A percentile compares a stretch with the other conserved stretches of the same genome.
Conservation (phyloP, 2,113 vertebrate genomes). For the Thinocorus orbignyianus region DNA sequence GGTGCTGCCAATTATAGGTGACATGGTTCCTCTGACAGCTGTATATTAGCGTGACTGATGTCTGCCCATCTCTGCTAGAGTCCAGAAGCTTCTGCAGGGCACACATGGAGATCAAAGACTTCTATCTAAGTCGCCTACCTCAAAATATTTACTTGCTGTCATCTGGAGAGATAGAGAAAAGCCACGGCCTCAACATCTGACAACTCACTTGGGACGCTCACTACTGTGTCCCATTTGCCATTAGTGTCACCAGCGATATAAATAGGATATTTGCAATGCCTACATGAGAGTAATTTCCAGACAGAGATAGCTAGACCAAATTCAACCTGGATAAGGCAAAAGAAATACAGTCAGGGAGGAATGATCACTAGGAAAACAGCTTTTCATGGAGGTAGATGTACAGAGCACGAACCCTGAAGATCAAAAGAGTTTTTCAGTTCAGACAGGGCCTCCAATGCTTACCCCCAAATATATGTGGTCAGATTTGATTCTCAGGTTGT, state of each 20-base stretch:
- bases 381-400: neutral
- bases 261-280: slow-evolving; percentile 19
- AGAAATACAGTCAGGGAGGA: neutral
- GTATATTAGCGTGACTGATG: neutral
- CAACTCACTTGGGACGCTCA: slow-evolving; percentile 5
- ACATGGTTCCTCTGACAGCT: neutral
- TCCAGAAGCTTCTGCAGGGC: slow-evolving; percentile 34
- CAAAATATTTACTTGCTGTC: slow-evolving; percentile 68
- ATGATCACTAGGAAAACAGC: neutral
- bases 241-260: neutral
- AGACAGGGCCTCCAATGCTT: neutral
- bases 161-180: slow-evolving; percentile 54
- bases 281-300: neutral
- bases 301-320: neutral
- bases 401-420: neutral
- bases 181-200: slow-evolving; percentile 48
- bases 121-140: slow-evolving; percentile 38
- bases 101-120: slow-evolving; percentile 51
- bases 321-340: neutral
- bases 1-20: neutral
- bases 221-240: neutral
- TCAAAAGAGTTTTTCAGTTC: neutral
- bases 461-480: neutral
- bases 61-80: neutral
- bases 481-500: neutral